Conservation (phyloP, 2,888 invertebrate species). For the Lobophora halterata region DNA sequence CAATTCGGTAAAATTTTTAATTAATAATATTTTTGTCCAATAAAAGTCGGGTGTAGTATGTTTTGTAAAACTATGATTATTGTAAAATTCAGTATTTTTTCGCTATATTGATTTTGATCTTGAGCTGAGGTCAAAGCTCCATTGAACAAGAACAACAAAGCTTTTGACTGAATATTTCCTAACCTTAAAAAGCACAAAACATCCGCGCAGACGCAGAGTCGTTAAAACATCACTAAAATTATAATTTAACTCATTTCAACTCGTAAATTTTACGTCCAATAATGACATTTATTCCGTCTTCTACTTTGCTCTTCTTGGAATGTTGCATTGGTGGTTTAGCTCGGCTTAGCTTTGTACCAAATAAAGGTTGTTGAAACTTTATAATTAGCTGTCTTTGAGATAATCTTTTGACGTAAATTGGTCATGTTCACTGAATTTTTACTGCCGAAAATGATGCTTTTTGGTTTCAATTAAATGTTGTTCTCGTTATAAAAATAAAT, state of each 20-base stretch:
- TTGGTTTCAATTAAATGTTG: neutral
- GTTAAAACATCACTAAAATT: constrained; percentile 46
- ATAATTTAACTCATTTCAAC: constrained; percentile 56
- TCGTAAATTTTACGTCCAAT: constrained; percentile 53
- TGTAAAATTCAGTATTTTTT: too few relatives aligned
- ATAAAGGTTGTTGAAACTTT: constrained; percentile 15
- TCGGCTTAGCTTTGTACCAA: constrained; percentile 21
- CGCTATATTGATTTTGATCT: too few relatives aligned
- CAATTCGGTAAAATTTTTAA: too few relatives aligned
- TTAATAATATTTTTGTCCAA: too few relatives aligned
- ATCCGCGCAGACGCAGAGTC: constrained; percentile 27
- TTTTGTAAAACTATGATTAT: too few relatives aligned
- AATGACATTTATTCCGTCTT: constrained; percentile 51
- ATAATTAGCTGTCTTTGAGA: constrained; percentile 15
- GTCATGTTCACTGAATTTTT: constrained; percentile 3
- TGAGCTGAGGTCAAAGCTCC: constrained; percentile 8
- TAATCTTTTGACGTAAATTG: constrained; percentile 3
- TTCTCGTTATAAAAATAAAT: too few relatives aligned
- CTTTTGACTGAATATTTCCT: constrained; percentile 8
- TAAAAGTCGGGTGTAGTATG: too few relatives aligned
- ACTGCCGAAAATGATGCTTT: neutral
- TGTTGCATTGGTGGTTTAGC: constrained; percentile 20
- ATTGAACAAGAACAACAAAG: constrained; percentile 12
- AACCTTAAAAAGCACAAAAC: constrained; percentile 24
- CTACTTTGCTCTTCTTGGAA: constrained; percentile 41